A percentile compares a stretch with the other conserved stretches of the same genome.
phyloP scores from a whole-genome alignment of 2,797 vertebrate genomes.

The Setipinna tenuifilis region DNA sequence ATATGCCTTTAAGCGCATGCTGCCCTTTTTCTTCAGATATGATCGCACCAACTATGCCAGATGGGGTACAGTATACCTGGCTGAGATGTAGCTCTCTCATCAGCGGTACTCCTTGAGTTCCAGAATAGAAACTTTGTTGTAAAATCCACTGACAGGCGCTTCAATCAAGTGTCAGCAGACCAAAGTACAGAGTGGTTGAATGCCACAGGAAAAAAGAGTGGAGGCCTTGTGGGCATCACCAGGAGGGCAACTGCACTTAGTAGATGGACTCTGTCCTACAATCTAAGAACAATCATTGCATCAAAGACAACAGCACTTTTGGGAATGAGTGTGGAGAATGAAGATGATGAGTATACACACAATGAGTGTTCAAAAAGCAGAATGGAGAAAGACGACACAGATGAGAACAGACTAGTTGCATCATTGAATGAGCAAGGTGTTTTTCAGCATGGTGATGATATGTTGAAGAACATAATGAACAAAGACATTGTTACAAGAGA shows the following conservation, averaged over 20 bases:
- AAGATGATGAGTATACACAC: neutral
- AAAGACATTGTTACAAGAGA: neutral
- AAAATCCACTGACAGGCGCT: neutral
- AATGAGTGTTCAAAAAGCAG: slow-evolving; percentile 12
- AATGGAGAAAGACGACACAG: neutral
- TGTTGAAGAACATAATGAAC: too few species aligned
- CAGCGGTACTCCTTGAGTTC: slow-evolving; percentile 10
- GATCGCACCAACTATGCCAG: slow-evolving; percentile 26
- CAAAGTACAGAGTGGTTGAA: slow-evolving; percentile 30
- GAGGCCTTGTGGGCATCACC: slow-evolving; percentile 15
- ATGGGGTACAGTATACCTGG: slow-evolving; percentile 23
- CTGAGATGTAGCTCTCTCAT: slow-evolving; percentile 27
- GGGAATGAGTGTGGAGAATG: neutral
- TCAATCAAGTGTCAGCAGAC: slow-evolving; percentile 25
- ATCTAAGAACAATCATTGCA: slow-evolving; percentile 1
- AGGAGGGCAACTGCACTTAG: slow-evolving; percentile 9
- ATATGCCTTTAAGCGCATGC: neutral
- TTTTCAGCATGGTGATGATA: too few species aligned
- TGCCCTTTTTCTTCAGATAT: slow-evolving; percentile 23
- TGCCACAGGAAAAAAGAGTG: slow-evolving; percentile 22
- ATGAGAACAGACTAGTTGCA: neutral
- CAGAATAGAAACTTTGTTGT: slow-evolving; percentile 29
- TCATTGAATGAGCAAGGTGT: too few species aligned
- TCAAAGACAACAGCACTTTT: slow-evolving; percentile 7
- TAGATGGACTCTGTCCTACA: slow-evolving; percentile 34